Conservation (phyloP, 2,888 invertebrate genomes). For the Laothoe populi region DNA sequence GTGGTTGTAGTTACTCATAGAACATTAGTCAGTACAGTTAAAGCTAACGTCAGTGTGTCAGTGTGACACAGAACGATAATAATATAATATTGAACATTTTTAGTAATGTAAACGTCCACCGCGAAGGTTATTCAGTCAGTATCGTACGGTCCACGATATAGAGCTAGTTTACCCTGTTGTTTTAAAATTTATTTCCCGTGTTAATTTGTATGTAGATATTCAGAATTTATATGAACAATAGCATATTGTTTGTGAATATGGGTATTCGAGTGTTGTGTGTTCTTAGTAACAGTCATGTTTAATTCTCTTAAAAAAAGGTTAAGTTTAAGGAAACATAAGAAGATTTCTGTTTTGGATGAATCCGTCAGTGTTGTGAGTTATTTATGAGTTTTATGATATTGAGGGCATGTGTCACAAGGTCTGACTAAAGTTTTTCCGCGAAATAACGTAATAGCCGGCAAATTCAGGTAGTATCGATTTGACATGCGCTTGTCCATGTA, state of each 20-base stretch:
- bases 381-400: slow-evolving; percentile 28
- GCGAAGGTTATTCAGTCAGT: slow-evolving; percentile 50
- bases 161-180: slow-evolving; percentile 39
- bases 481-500: too few species aligned
- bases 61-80: slow-evolving; percentile 49
- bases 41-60: slow-evolving; percentile 31
- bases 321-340: slow-evolving; percentile 57
- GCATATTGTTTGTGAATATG: slow-evolving; percentile 22
- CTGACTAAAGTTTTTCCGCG: too few species aligned
- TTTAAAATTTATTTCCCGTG: slow-evolving; percentile 27
- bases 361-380: slow-evolving; percentile 51
- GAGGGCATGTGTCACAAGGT: too few species aligned
- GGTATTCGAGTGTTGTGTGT: slow-evolving; percentile 1
- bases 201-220: background rate
- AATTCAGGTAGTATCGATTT: too few species aligned
- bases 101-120: slow-evolving; percentile 55
- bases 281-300: slow-evolving; percentile 47
- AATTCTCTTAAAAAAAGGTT: slow-evolving; percentile 55
- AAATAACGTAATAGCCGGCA: too few species aligned
- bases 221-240: background rate
- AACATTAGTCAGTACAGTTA: slow-evolving; percentile 48
- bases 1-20: slow-evolving; percentile 17
- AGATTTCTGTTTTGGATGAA: slow-evolving; percentile 38
- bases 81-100: slow-evolving; percentile 44
- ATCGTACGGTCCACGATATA: slow-evolving; percentile 30